These are phyloP conservation scores for Steinernema scapterisci DNA, from an alignment of 2,888 invertebrate genomes.

Conservation along the genomic window DNA sequence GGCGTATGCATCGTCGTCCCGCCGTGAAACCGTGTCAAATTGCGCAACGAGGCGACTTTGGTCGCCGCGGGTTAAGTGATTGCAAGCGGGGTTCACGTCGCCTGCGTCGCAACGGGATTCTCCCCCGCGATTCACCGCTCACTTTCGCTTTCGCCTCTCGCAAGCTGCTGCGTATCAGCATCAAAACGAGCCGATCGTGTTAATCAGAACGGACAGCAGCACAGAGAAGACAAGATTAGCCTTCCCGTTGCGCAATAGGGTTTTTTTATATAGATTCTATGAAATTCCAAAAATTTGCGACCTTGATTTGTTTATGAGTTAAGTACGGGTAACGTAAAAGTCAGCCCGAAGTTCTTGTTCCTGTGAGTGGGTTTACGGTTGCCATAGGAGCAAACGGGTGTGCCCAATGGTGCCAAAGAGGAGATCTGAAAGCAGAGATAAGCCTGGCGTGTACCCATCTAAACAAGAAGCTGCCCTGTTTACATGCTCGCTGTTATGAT, in stretches of 20 bases:
- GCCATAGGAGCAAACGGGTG: background rate
- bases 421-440: background rate
- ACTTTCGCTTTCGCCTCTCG: constrained; percentile 26
- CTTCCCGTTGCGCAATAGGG: constrained; percentile 12
- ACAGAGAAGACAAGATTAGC: constrained; percentile 10
- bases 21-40: constrained; percentile 16
- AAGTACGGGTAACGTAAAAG: constrained; percentile 4
- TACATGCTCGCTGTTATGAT: constrained; percentile 11
- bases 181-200: constrained; percentile 23
- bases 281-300: constrained; percentile 25
- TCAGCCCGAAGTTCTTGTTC: constrained; percentile 13
- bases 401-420: no score
- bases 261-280: background rate
- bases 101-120: constrained; percentile 8
- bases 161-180: constrained; percentile 6
- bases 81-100: constrained; percentile 17
- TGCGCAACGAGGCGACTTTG: constrained; percentile 13
- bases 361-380: background rate
- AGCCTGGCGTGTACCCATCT: background rate
- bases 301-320: constrained; percentile 29
- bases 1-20: background rate
- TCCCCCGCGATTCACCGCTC: background rate
- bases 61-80: constrained; percentile 15
- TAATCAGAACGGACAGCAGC: constrained; percentile 27
- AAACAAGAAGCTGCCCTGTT: background rate